Percentiles rank a stretch among this genome's conserved stretches.
Conservation (phyloP, 2,888 invertebrate species). For the Fragum fragum region DNA sequence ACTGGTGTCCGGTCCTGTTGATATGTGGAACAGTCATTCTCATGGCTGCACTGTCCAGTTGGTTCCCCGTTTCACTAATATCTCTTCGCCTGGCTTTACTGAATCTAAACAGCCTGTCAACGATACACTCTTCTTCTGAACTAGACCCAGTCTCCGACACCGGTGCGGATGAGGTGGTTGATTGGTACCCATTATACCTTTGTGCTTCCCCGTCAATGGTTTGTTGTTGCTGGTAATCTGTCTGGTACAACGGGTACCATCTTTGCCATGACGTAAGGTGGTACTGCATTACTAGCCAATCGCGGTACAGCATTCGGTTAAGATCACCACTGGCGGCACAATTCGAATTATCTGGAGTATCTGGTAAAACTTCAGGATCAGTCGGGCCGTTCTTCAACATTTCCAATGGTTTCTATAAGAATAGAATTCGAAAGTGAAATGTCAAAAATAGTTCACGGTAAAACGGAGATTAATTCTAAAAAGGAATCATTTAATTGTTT, state of each 20-base stretch:
- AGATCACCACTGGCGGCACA: not conserved
- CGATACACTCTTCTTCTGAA: slow-evolving; percentile 20
- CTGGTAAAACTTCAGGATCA: not conserved
- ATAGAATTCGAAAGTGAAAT: too few relatives aligned
- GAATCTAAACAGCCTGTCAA: slow-evolving; percentile 14
- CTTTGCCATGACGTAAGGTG: not conserved
- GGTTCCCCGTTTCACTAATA: not conserved
- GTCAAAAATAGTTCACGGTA: too few relatives aligned
- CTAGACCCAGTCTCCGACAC: not conserved
- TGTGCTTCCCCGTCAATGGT: not conserved
- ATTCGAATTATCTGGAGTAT: not conserved
- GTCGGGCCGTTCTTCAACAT: too few relatives aligned
- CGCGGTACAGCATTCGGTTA: not conserved
- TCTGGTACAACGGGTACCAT: not conserved
- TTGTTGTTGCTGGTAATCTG: not conserved
- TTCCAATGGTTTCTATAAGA: too few relatives aligned
- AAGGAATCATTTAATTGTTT: too few relatives aligned
- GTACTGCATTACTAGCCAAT: slow-evolving; percentile 14
- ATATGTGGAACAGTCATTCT: slow-evolving; percentile 6
- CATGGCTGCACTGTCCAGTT: not conserved
- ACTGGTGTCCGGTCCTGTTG: not conserved
- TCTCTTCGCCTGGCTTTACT: slow-evolving; percentile 7
- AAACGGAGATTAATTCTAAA: too few relatives aligned
- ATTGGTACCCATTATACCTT: not conserved
- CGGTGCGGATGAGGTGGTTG: not conserved